Base-by-base conservation (phyloP, 2,113 vertebrate genomes). In the Ciconia maguari region DNA sequence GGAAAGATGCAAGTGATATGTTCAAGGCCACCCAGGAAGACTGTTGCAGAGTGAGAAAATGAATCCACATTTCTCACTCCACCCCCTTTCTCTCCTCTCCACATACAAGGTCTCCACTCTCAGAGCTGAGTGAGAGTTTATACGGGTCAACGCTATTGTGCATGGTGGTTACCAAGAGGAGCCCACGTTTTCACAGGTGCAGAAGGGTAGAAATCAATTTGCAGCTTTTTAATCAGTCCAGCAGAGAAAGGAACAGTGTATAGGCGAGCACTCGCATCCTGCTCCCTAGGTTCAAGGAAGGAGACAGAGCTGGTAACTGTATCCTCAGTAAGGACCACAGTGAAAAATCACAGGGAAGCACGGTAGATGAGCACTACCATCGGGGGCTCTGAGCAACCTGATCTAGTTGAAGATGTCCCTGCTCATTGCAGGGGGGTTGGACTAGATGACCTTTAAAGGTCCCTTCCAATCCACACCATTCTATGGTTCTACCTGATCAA, bases 21-120 rank as follows among this genome's bases (percentile, higher is more conserved):
- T 38, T 85, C 89, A 87, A 74, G 93, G 93, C 95, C 93, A 97
- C 94, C 89, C 97, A 95, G 94, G 71, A 93, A 91, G 96, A 60
- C 51, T 62, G 58, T 6, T 85, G 46, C 54, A 80, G 29, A 38
- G 20, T 13, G 20, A 87, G 70, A 32, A 90, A 46, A 62, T 16
- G 5, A 93, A 80, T 70, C 75, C 83, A 80, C 49, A 48, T 83
- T 96, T 94, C 78, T 80, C 88, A 87, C 70, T 80, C 81, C 91
- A 89, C 91, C 58, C 38, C 5, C 7, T 52, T 93, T 54, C 78
- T 26, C 34, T 91, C 54, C 70, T 48, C 19, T 55, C 66, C 3
- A 3, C 62, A 24, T 27, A 55, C 74, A 90, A 86, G 77, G 36
- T 88, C 96, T 95, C 75, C 25, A 4, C 27, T 69, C 68, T 51